A percentile compares a stretch with the other conserved stretches of the same genome.
These are phyloP conservation scores for Eupithecia centaureata DNA, from an alignment of 2,888 invertebrate species.

Conservation along the genomic window DNA sequence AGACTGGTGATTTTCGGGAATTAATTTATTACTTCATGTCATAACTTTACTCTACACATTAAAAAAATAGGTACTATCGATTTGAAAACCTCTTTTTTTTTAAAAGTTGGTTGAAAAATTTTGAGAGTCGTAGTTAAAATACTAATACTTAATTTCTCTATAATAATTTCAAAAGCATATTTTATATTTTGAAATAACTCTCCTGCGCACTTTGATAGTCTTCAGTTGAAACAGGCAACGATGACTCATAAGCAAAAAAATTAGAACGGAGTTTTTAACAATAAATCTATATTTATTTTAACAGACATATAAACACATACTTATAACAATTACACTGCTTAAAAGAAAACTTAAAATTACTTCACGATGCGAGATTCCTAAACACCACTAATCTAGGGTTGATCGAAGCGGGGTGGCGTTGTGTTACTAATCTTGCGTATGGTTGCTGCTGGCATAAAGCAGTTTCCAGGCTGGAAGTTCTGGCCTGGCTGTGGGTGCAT, in stretches of 20 bases:
- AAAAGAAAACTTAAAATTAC: constrained; percentile 24
- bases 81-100: no score
- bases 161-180: no score
- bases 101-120: no score
- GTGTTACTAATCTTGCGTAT: constrained; percentile 61
- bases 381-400: constrained; percentile 45
- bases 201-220: no score
- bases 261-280: background rate
- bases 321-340: constrained; percentile 9
- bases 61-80: no score
- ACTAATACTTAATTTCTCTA: no score
- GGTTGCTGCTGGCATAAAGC: constrained; percentile 64
- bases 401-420: constrained; percentile 54
- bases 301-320: background rate
- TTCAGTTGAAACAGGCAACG: background rate
- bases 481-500: constrained; percentile 45
- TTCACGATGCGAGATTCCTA: constrained; percentile 44
- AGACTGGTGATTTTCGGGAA: no score
- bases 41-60: no score
- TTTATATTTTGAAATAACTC: no score
- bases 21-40: no score
- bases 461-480: constrained; percentile 51
- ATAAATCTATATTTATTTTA: background rate
- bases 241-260: background rate
- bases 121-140: no score